Conservation (phyloP, 2,888 invertebrate genomes). For the Arctia plantaginis region DNA sequence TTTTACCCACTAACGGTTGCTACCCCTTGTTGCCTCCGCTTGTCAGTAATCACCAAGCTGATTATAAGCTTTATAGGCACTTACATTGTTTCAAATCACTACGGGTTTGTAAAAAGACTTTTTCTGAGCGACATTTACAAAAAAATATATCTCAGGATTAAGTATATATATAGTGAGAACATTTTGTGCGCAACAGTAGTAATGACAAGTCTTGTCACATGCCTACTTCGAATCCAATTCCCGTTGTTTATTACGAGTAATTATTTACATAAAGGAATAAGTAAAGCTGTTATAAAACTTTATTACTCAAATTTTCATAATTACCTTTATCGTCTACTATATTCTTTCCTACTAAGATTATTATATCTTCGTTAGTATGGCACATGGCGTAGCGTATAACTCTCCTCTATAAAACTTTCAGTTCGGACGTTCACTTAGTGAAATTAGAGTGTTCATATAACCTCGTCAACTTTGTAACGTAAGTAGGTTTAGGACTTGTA, state of each 20-base stretch:
- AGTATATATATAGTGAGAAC: too few relatives aligned
- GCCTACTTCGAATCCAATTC: not conserved
- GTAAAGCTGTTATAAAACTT: not conserved
- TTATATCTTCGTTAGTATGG: not conserved
- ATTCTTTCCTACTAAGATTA: not conserved
- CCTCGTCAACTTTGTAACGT: not conserved
- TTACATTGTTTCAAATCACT: not conserved
- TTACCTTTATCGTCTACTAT: not conserved
- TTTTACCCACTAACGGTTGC: too few relatives aligned
- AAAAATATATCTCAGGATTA: too few relatives aligned
- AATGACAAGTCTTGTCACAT: not conserved
- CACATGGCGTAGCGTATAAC: not conserved
- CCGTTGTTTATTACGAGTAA: not conserved
- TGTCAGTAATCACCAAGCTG: not conserved
- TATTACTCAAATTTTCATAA: not conserved
- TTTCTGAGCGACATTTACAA: too few relatives aligned
- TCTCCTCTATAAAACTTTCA: not conserved
- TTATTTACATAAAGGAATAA: not conserved
- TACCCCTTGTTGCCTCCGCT: not conserved
- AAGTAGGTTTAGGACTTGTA: not conserved
- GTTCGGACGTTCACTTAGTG: not conserved
- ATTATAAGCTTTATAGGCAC: not conserved
- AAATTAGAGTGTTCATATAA: not conserved
- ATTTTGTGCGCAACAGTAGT: too few relatives aligned
- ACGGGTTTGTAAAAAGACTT: not conserved